Evolutionary conservation across 2,113 vertebrate species (phyloP).

Genomic region (Probosciger aterrimus): DNA sequence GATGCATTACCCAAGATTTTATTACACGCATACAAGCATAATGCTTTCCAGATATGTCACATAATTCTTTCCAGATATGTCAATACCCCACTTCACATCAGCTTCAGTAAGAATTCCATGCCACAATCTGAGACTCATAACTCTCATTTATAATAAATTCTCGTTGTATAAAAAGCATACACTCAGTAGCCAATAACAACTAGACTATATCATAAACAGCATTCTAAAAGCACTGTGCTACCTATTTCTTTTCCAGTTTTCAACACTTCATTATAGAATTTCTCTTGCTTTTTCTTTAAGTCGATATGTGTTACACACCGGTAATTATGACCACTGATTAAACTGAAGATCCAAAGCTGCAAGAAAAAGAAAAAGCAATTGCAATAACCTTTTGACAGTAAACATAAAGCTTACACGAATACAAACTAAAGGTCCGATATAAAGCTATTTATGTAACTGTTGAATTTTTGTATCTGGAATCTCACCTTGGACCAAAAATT

Average conservation of each 20-base stretch:
- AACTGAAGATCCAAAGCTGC: conserved; percentile 86
- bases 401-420: background rate
- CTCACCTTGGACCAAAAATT: background rate
- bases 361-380: conserved; percentile 11
- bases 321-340: conserved; percentile 73
- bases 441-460: background rate
- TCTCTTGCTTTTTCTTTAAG: conserved; percentile 76
- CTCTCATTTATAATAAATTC: background rate
- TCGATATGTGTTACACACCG: conserved; percentile 74
- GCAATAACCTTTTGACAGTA: background rate
- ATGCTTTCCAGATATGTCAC: background rate
- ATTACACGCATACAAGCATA: background rate
- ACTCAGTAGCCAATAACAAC: background rate
- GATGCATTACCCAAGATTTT: background rate
- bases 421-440: background rate
- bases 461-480: background rate
- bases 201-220: background rate
- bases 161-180: background rate
- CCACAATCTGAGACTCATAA: background rate
- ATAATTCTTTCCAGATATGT: background rate
- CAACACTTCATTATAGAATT: conserved; percentile 38
- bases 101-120: background rate
- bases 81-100: background rate
- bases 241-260: conserved; percentile 35
- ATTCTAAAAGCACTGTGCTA: background rate